Evolutionary conservation across 1,140 invertebrate genomes (phyloP).

Genomic region (Danaus melanippus): DNA sequence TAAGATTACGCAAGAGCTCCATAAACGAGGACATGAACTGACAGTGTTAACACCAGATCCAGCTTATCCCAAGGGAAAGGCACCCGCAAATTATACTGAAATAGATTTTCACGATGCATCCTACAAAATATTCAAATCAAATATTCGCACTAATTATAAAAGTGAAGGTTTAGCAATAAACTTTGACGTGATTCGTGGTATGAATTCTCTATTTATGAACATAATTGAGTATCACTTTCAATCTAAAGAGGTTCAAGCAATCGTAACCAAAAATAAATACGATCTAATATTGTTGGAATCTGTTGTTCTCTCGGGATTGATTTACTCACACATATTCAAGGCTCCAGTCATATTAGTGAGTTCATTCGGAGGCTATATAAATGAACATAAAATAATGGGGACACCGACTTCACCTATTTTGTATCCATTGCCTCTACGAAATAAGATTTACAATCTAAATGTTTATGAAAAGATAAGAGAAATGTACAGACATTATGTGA

Average conservation of each 20-base stretch:
- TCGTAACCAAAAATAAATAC: slow-evolving; percentile 19
- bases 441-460: slow-evolving; percentile 19
- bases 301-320: slow-evolving; percentile 14
- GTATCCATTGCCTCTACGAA: slow-evolving; percentile 24
- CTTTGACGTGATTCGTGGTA: too few species aligned
- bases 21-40: slow-evolving; percentile 66
- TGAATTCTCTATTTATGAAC: background rate
- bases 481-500: slow-evolving; percentile 11
- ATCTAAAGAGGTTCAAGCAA: slow-evolving; percentile 24
- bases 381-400: slow-evolving; percentile 23
- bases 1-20: slow-evolving; percentile 58
- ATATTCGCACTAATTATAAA: slow-evolving; percentile 7
- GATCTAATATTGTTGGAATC: slow-evolving; percentile 38
- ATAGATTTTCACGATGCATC: slow-evolving; percentile 49
- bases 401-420: slow-evolving; percentile 28
- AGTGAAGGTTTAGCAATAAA: slow-evolving; percentile 4
- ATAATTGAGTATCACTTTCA: slow-evolving; percentile 26
- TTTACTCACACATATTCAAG: slow-evolving; percentile 29
- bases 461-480: slow-evolving; percentile 22
- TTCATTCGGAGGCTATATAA: slow-evolving; percentile 25
- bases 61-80: slow-evolving; percentile 27
- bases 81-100: slow-evolving; percentile 43
- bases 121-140: slow-evolving; percentile 20
- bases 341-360: slow-evolving; percentile 35
- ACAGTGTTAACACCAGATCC: slow-evolving; percentile 55